phyloP scores from a whole-genome alignment of 2,113 vertebrate species.

The Sylvia atricapilla region DNA sequence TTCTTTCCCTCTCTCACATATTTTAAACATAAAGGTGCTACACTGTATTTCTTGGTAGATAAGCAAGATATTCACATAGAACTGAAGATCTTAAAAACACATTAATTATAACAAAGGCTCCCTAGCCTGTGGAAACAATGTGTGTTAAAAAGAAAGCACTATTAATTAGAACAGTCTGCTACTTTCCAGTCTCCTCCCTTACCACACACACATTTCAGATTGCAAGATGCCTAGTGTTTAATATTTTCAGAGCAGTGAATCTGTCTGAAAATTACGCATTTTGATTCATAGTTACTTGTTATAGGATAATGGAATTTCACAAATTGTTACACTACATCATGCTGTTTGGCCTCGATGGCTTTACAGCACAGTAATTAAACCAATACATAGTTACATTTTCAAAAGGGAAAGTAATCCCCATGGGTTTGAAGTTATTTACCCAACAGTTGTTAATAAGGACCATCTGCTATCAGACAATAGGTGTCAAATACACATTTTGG shows the following conservation, averaged over 20 bases:
- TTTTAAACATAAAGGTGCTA: background rate
- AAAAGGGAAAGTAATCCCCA: constrained; percentile 42
- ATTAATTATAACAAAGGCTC: background rate
- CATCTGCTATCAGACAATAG: constrained; percentile 66
- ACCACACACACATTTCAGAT: constrained; percentile 51
- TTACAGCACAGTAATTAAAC: constrained; percentile 47
- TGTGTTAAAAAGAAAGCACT: constrained; percentile 33
- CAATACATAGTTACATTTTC: constrained; percentile 34
- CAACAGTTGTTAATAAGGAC: constrained; percentile 46
- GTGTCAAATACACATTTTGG: constrained; percentile 65
- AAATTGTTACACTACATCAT: constrained; percentile 31
- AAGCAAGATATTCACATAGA: background rate
- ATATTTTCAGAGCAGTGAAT: constrained; percentile 1
- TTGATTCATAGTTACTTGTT: constrained; percentile 25
- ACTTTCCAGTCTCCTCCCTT: constrained; percentile 51
- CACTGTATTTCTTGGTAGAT: background rate
- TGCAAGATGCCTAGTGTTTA: background rate
- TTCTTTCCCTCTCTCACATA: background rate
- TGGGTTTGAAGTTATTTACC: constrained; percentile 53
- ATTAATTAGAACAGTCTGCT: constrained; percentile 54
- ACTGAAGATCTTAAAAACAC: background rate
- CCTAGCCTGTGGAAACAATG: background rate
- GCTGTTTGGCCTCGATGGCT: constrained; percentile 36
- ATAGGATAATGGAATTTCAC: constrained; percentile 42
- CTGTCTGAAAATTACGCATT: constrained; percentile 35